Evolutionary conservation across 2,888 invertebrate genomes (phyloP).

Genomic region (Conops quadrifasciatus): DNA sequence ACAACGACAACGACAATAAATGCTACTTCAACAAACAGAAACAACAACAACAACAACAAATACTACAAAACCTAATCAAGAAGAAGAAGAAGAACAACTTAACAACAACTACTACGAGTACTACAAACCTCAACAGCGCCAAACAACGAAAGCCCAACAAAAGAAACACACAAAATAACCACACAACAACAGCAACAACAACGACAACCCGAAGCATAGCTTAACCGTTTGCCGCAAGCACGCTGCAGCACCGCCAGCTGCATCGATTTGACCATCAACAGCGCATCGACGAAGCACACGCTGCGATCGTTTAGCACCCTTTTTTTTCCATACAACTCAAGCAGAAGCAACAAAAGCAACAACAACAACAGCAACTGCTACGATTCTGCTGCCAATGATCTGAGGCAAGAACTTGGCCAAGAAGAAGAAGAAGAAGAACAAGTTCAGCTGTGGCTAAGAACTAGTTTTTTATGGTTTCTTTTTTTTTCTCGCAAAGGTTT

Average conservation of each 20-base stretch:
- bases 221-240: background rate
- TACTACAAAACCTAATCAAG: slow-evolving; percentile 25
- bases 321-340: background rate
- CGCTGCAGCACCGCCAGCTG: slow-evolving; percentile 12
- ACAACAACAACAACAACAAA: slow-evolving; percentile 13
- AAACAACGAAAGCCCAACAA: background rate
- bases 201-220: background rate
- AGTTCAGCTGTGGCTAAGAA: too few relatives aligned
- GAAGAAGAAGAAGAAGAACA: too few relatives aligned
- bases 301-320: background rate
- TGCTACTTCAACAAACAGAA: too few relatives aligned
- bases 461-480: too few relatives aligned
- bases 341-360: background rate
- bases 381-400: background rate
- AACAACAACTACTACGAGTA: too few relatives aligned
- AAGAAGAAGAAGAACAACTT: background rate
- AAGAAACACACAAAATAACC: background rate
- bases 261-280: background rate
- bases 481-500: too few relatives aligned
- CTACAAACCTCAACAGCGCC: background rate
- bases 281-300: slow-evolving; percentile 1
- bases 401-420: too few relatives aligned
- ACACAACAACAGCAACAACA: slow-evolving; percentile 11
- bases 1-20: background rate
- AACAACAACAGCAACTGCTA: slow-evolving; percentile 11